Evolutionary conservation across 2,113 vertebrate genomes (phyloP), one percentile per base, ranked within the genome.

Genomic region (Spermophilus dauricus): DNA sequence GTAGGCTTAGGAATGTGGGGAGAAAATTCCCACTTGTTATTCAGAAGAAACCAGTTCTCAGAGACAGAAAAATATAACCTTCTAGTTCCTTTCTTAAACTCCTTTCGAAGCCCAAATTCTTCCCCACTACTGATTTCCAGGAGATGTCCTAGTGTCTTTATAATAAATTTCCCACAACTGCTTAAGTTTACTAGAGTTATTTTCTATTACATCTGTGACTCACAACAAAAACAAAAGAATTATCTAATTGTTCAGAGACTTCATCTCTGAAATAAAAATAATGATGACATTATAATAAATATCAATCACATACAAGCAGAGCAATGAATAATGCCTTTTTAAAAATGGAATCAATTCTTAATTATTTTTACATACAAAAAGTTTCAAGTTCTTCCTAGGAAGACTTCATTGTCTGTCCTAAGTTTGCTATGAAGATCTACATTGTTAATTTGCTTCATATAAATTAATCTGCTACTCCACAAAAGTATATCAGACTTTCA

Each of bases 401-500:
- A 93, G 75, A 12, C 30, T 84, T 80, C 78, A 4, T 78, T 39
- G 86, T 75, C 51, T 86, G 48, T 91, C 8, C 51, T 91, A 73
- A 69, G 3, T 4, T 93, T 70, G 6, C 69, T 87, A 18, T 90
- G 28, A 4, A 58, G 53, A 10, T 69, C 37, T 63, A 45, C 12
- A 42, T 9, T 70, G 39, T 80, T 92, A 92, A 95, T 96, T 93
- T 87, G 65, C 69, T 80, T 32, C 13, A 48, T 28, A 73, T 51
- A 39, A 65, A 95, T 88, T 75, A 93, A 97, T 97, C 83, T 92
- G 82, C 32, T 90, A 34, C 24, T 89, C 58, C 87, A 89, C 84
- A 93, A 94, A 97, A 97, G 61, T 45, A 34, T 37, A 96, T 90
- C 65, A 95, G 32, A 53, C 30, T 88, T 95, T 89, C 34, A 94